Evolutionary conservation across 2,888 invertebrate genomes (phyloP), one percentile per base, ranked within the genome.

Genomic region (Pantelozetes paolii): DNA sequence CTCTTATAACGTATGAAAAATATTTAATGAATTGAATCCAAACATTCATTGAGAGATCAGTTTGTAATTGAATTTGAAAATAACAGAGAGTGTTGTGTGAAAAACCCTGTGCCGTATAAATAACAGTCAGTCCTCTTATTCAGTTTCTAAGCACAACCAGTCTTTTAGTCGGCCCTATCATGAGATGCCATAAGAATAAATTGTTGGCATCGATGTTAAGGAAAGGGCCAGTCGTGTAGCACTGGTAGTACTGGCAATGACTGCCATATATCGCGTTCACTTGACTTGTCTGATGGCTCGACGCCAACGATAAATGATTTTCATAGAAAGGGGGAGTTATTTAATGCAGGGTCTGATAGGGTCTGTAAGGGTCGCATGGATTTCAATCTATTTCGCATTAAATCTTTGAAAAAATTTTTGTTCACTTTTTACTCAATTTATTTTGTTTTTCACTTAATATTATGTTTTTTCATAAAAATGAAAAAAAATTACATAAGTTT

Each of bases 231-330:
- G 28, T 45, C 18, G 45, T 45, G 45, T 18, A 57, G 23, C 15
- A 23, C 23, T 50, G 50, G 18, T 18, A 11, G n/a, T 50, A 50
- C 40, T 40, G 40, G 8, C 40, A 40, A 40, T 50, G 50, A 50
- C 50, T 8, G 50, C 50, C 50, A 20, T 50, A 50, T 57, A 57
- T 57, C 57, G 23, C 18, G 15, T 57, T 57, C 57, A 57, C 57
- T 57, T 57, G 57, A 57, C 57, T 57, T 57, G 57, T 28, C 57
- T 57, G 57, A 57, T 57, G 57, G 57, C 57, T 57, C 45, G 45
- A 45, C 18, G 45, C n/a, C 6, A 26, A 57, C 57, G 57, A 57
- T 57, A 57, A 57, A 57, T 57, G 57, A 57, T 57, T 57, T 57
- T 57, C 23, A 57, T 57, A 26, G 28, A 57, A 23, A 57, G 57